Base-by-base conservation (phyloP, 2,113 vertebrate species). In the Strix uralensis region DNA sequence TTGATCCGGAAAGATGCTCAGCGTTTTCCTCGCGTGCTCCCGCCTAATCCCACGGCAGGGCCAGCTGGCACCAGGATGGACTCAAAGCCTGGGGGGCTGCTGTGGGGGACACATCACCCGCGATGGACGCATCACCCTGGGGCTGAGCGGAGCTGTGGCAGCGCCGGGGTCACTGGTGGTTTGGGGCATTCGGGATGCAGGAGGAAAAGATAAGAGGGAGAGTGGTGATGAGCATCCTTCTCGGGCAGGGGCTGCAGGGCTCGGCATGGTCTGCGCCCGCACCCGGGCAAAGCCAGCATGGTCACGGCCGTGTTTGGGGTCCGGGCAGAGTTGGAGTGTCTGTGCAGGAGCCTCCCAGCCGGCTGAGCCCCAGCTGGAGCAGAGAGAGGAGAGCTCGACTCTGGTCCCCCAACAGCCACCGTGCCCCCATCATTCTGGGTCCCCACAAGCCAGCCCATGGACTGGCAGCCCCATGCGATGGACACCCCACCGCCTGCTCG, bases 51-150 rank as follows among this genome's bases (percentile, higher is more conserved):
- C 19, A 1, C 2, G 11, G 59, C 62, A 19, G 58, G 36, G 67
- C 88, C 95, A 95, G 94, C 93, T 97, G 96, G 91, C 80, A 40
- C 65, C 0, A 16, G 86, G 46, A 69, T 8, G 77, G 77, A 27
- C 1, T 2, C 75, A 66, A 9, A 92, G 62, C n/a, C 54, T 5
- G 29, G 66, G 70, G 88, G 58, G 47, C 23, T 81, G 72, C 51
- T 3, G 21, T 0, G 8, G 52, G 71, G 20, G 44, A 46, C 44
- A 46, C 44, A 46, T 46, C 44, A 46, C 44, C 44, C 15, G 17
- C 44, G 17, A 46, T 46, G 44, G 44, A 46, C 17, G 16, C 44
- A 46, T 17, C 44, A 46, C 62, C 72, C 44, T 0, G 7, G 32
- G 65, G 55, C 22, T 44, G 6, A 49, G 38, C 0, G 0, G 32